phyloP scores from a whole-genome alignment of 2,113 vertebrate genomes.

The Pholis gunnellus region DNA sequence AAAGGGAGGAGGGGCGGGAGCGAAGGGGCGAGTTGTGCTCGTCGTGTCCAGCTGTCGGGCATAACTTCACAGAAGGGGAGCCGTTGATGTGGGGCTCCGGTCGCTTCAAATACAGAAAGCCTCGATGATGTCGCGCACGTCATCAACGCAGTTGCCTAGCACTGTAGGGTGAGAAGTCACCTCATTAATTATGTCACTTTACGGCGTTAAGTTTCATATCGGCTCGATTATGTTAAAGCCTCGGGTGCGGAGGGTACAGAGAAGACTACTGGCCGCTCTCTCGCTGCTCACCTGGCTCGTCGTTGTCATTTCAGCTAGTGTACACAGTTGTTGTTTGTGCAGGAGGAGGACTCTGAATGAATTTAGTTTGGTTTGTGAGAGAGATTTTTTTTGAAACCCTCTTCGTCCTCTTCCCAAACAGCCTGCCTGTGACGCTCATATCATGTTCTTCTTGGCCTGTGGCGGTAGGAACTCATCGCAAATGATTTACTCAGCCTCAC shows the following conservation, averaged over 20 bases:
- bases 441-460: conserved; percentile 48
- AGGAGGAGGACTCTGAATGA: conserved; percentile 23
- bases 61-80: conserved; percentile 27
- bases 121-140: conserved; percentile 21
- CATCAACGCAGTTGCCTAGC: conserved; percentile 5
- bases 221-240: conserved; percentile 47
- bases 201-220: conserved; percentile 48
- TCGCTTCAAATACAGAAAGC: conserved; percentile 15
- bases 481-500: conserved; percentile 23
- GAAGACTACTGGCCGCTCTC: conserved; percentile 11
- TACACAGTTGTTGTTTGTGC: conserved; percentile 10
- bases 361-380: conserved; percentile 32
- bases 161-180: conserved; percentile 15
- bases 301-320: conserved; percentile 1
- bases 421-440: conserved; percentile 42
- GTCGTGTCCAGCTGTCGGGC: conserved; percentile 33
- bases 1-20: conserved; percentile 54
- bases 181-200: conserved; percentile 45
- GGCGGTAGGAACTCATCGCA: conserved; percentile 28
- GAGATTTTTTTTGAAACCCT: conserved; percentile 17
- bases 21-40: conserved; percentile 27
- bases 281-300: conserved; percentile 2
- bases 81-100: conserved; percentile 23
- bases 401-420: conserved; percentile 32
- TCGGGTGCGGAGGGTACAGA: not conserved